Percentiles rank a stretch among this genome's conserved stretches.
Conservation (phyloP, 2,888 invertebrate species). For the Pandemis corylana region DNA sequence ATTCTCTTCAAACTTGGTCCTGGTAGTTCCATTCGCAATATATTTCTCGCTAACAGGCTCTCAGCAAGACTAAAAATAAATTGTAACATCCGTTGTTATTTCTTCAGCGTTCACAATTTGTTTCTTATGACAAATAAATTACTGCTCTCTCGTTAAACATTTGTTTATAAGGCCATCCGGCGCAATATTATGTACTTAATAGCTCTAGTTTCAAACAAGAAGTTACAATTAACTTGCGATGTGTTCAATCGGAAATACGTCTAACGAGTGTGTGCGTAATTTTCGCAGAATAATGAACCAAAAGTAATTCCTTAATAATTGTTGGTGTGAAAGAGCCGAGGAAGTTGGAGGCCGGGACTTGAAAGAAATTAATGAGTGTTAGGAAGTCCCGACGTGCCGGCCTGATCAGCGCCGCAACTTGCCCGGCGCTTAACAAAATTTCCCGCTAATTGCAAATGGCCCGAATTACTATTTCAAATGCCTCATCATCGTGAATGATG, state of each 20-base stretch:
- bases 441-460: slow-evolving; percentile 71
- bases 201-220: slow-evolving; percentile 54
- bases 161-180: slow-evolving; percentile 1
- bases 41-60: slow-evolving; percentile 46
- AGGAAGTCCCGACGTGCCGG: slow-evolving; percentile 80
- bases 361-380: slow-evolving; percentile 84
- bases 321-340: slow-evolving; percentile 71
- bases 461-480: slow-evolving; percentile 60
- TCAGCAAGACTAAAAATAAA: slow-evolving; percentile 33
- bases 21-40: slow-evolving; percentile 55
- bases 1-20: slow-evolving; percentile 53
- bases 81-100: slow-evolving; percentile 32
- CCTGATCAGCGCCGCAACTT: slow-evolving; percentile 82
- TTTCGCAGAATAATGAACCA: slow-evolving; percentile 71
- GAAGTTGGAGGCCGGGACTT: slow-evolving; percentile 74
- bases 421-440: slow-evolving; percentile 73
- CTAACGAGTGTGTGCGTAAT: slow-evolving; percentile 59
- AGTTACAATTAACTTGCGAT: slow-evolving; percentile 61
- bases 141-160: not conserved
- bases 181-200: slow-evolving; percentile 24
- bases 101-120: slow-evolving; percentile 16
- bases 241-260: slow-evolving; percentile 62
- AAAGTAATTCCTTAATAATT: slow-evolving; percentile 80
- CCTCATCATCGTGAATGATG: slow-evolving; percentile 52
- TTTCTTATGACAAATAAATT: not conserved